Percentiles rank a stretch among this genome's conserved stretches.
phyloP scores from a whole-genome alignment of 2,888 invertebrate genomes.

The Druceiella hillmani region DNA sequence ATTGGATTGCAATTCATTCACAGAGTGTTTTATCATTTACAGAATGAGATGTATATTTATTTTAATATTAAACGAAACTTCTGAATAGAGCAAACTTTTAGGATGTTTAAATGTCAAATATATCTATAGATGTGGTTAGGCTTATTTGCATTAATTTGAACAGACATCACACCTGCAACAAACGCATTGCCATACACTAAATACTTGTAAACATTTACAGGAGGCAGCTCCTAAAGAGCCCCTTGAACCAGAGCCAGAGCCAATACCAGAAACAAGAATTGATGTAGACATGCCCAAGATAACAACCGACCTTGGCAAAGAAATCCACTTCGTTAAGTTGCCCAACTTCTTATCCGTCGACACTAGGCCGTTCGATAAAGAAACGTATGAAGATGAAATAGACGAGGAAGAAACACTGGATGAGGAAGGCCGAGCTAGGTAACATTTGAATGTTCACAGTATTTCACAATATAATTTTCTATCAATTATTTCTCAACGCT shows the following conservation, averaged over 20 bases:
- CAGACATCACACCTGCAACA: constrained; percentile 5
- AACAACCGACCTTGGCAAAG: constrained; percentile 84
- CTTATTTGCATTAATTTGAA: constrained; percentile 8
- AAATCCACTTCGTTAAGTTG: constrained; percentile 92
- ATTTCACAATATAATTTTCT: no score
- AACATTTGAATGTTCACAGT: no score
- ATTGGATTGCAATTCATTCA: no score
- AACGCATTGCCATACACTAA: constrained; percentile 1
- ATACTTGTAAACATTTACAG: constrained; percentile 11
- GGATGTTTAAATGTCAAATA: constrained; percentile 15
- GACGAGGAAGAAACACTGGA: constrained; percentile 97
- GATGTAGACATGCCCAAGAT: constrained; percentile 97
- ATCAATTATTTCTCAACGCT: no score
- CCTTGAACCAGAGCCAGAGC: constrained; percentile 71
- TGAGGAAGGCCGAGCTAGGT: constrained; percentile 92
- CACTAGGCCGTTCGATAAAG: constrained; percentile 91
- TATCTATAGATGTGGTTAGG: constrained; percentile 9
- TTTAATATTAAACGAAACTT: constrained; percentile 14
- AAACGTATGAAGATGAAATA: constrained; percentile 96
- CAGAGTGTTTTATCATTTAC: no score
- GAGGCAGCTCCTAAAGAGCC: constrained; percentile 56
- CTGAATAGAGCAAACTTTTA: constrained; percentile 13
- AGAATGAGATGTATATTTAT: no score
- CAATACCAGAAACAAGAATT: constrained; percentile 87
- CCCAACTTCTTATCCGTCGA: constrained; percentile 99